Conservation (phyloP, 2,888 invertebrate species). For the Hirtodrosophila alboralis region DNA sequence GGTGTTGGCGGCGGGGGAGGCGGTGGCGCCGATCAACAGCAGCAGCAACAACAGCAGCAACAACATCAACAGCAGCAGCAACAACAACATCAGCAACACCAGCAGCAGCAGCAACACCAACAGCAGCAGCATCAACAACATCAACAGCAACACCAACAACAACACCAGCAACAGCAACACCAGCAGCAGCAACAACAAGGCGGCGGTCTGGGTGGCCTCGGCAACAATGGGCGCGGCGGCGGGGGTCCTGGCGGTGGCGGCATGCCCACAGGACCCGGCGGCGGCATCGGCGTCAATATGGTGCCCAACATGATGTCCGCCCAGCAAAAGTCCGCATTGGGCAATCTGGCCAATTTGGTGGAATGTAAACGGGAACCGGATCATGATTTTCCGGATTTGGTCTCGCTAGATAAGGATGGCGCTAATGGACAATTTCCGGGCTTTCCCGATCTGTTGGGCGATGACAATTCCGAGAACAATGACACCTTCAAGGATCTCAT, state of each 20-base stretch:
- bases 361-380: slow-evolving; percentile 94
- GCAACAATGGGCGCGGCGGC: slow-evolving; percentile 76
- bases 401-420: slow-evolving; percentile 93
- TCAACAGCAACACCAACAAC: slow-evolving; percentile 31
- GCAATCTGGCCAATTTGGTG: slow-evolving; percentile 88
- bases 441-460: slow-evolving; percentile 92
- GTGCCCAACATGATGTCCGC: slow-evolving; percentile 70
- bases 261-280: slow-evolving; percentile 69
- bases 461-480: slow-evolving; percentile 92
- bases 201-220: slow-evolving; percentile 76
- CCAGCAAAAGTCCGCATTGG: slow-evolving; percentile 82
- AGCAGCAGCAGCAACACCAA: slow-evolving; percentile 31
- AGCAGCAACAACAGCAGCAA: slow-evolving; percentile 24
- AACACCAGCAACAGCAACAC: slow-evolving; percentile 56
- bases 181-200: slow-evolving; percentile 76
- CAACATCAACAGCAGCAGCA: slow-evolving; percentile 32
- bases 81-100: slow-evolving; percentile 28
- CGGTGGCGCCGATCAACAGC: slow-evolving; percentile 46
- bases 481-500: slow-evolving; percentile 94
- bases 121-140: slow-evolving; percentile 35
- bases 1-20: slow-evolving; percentile 76
- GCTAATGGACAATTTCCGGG: slow-evolving; percentile 90
- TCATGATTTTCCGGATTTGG: slow-evolving; percentile 93
- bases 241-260: slow-evolving; percentile 67
- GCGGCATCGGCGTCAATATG: slow-evolving; percentile 72